phyloP scores from a whole-genome alignment of 1,140 invertebrate species.

The Meloidogyne hapla region DNA sequence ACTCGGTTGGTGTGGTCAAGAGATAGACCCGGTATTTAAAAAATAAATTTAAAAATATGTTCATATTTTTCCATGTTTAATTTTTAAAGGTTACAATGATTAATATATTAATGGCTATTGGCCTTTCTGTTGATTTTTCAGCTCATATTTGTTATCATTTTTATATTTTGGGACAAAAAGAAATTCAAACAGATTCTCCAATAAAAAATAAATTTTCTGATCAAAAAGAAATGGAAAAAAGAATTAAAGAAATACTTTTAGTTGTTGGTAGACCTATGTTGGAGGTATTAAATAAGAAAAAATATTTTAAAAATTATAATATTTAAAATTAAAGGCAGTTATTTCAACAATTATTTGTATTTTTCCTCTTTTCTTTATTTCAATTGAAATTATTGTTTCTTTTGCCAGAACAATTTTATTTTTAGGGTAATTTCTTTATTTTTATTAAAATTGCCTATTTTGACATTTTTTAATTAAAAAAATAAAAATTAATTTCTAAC shows the following conservation, averaged over 20 bases:
- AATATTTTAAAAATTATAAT: constrained; percentile 71
- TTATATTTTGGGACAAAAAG: constrained; percentile 29
- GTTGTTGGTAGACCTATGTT: constrained; percentile 40
- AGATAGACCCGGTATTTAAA: constrained; percentile 69
- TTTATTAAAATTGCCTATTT: no score
- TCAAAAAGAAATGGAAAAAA: constrained; percentile 7
- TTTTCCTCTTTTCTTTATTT: constrained; percentile 10
- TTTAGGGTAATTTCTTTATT: constrained; percentile 4
- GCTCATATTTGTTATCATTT: constrained; percentile 93
- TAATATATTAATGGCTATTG: constrained; percentile 94
- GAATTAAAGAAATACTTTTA: constrained; percentile 7
- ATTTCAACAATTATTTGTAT: constrained; percentile 26
- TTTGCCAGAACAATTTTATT: constrained; percentile 2
- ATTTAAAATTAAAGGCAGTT: constrained; percentile 18
- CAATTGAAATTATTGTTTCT: constrained; percentile 21
- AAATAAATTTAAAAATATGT: no score
- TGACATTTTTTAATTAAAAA: no score
- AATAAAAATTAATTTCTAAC: neutral
- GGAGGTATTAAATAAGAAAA: constrained; percentile 75
- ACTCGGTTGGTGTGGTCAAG: constrained; percentile 46
- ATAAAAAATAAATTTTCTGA: neutral
- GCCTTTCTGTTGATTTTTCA: constrained; percentile 92
- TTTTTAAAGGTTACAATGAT: constrained; percentile 79
- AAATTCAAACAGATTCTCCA: neutral
- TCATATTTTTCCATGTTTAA: no score